phyloP scores from a whole-genome alignment of 2,888 invertebrate species.

The Teleiodes luculella region DNA sequence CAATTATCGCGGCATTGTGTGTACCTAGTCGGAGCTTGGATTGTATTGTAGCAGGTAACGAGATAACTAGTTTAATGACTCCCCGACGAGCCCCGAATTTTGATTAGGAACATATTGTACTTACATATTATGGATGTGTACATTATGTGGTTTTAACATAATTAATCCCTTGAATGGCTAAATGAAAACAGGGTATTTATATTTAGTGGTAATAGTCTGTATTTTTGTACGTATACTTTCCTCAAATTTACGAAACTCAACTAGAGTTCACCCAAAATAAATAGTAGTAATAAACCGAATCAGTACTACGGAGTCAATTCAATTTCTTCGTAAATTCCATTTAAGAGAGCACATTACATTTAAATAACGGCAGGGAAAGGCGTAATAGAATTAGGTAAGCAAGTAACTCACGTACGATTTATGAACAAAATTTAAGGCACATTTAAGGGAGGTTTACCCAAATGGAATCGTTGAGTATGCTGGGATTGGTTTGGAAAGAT shows the following conservation, averaged over 20 bases:
- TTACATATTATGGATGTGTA: no score
- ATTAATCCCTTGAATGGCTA: not conserved
- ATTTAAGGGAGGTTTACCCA: slow-evolving; percentile 50
- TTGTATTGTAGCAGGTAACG: slow-evolving; percentile 42
- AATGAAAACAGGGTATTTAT: no score
- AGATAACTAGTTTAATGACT: slow-evolving; percentile 46
- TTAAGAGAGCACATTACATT: slow-evolving; percentile 42
- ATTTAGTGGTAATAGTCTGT: no score
- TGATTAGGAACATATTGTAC: slow-evolving; percentile 30
- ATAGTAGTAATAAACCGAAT: not conserved
- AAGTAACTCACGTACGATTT: slow-evolving; percentile 45
- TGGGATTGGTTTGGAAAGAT: slow-evolving; percentile 61
- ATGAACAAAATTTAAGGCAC: slow-evolving; percentile 53
- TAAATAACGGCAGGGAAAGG: slow-evolving; percentile 48
- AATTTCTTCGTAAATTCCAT: slow-evolving; percentile 25
- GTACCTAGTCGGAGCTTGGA: slow-evolving; percentile 24
- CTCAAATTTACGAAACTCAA: no score
- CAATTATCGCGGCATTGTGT: slow-evolving; percentile 37
- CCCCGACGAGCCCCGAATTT: slow-evolving; percentile 29
- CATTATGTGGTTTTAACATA: no score
- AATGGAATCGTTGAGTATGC: slow-evolving; percentile 59
- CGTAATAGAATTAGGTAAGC: slow-evolving; percentile 41
- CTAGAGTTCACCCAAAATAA: not conserved
- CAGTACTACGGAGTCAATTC: not conserved
- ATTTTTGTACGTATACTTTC: no score